phyloP scores from a whole-genome alignment of 1,140 invertebrate genomes.

The Drosophila novamexicana region DNA sequence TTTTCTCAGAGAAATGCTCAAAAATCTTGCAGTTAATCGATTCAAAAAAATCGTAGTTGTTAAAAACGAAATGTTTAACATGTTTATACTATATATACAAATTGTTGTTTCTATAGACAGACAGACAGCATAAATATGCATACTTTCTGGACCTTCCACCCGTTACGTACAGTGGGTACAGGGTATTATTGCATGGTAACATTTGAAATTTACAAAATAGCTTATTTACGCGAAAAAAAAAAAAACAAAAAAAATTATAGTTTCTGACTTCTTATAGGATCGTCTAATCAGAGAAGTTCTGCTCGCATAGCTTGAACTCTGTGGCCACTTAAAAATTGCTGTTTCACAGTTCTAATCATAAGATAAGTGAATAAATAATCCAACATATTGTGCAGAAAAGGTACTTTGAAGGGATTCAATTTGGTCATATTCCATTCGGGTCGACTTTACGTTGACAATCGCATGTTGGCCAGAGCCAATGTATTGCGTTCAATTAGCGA shows the following conservation, averaged over 20 bases:
- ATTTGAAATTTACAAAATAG: conserved; percentile 34
- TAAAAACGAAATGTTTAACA: no score
- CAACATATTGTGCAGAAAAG: conserved; percentile 72
- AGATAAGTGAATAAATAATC: conserved; percentile 50
- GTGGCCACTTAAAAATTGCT: conserved; percentile 7
- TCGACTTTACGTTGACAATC: conserved; percentile 56
- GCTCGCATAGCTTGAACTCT: conserved; percentile 13
- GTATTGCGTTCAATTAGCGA: conserved; percentile 53
- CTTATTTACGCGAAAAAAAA: conserved; percentile 34
- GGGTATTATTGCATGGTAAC: no score
- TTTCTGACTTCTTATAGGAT: not conserved
- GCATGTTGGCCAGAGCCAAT: conserved; percentile 46
- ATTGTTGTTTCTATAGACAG: no score
- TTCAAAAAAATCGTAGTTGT: no score
- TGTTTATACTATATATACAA: no score
- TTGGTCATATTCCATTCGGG: conserved; percentile 11
- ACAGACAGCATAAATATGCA: no score
- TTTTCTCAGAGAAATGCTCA: no score
- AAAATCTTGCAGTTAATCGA: no score
- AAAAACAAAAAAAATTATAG: not conserved
- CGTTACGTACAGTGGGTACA: no score
- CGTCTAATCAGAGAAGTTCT: not conserved
- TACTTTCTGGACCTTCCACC: no score
- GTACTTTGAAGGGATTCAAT: conserved; percentile 64
- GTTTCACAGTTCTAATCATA: conserved; percentile 22